Evolutionary conservation across 2,797 vertebrate species (phyloP), one percentile per base, ranked within the genome.

Genomic region (Brachymystax lenok): DNA sequence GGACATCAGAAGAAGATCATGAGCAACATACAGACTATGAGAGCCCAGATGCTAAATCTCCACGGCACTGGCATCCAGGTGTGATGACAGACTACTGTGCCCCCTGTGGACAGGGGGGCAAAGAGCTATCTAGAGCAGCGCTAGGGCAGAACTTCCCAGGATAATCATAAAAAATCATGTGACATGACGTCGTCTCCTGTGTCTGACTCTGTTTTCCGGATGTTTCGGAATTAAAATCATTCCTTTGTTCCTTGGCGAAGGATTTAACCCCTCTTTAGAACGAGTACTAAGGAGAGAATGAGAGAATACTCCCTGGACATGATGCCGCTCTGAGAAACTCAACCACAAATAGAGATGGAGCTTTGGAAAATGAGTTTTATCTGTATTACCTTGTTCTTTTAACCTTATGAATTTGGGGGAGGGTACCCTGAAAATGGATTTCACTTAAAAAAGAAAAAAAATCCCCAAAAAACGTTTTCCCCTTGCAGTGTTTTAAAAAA

Each of bases 21-120:
- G 97, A 98, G 97, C 96, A 99, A 97, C 96, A 98, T 99, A 98
- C 98, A 99, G 96, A 99, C 97, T 94, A 99, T 96, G 96, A 96
- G 98, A 94, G 97, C 96, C 86, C 98, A 99, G 93, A 97, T 99
- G 97, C 92, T 99, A 83, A 97, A 98, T 83, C 96, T 99, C 86
- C 98, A 99, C 14, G 97, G 97, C 79, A 97, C 97, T 4, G 98
- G 98, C 24, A 94, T 99, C 90, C 98, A 99, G 93, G 98, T 99
- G 96, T 99, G 97, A 98, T 85, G 77, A 98, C 85, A 79, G 86
- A 93, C 81, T 68, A 84, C 83, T 86, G 85, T 92, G 89, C 92
- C 93, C 91, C 84, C 75, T 76, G 87, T 86, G 86, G 90, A 92
- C 91, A 77, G 88, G 92, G 92, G 90, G 77, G 86, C 87, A 84